Evolutionary conservation across 2,797 vertebrate genomes (phyloP).

Genomic region (Cottoperca gobio): DNA sequence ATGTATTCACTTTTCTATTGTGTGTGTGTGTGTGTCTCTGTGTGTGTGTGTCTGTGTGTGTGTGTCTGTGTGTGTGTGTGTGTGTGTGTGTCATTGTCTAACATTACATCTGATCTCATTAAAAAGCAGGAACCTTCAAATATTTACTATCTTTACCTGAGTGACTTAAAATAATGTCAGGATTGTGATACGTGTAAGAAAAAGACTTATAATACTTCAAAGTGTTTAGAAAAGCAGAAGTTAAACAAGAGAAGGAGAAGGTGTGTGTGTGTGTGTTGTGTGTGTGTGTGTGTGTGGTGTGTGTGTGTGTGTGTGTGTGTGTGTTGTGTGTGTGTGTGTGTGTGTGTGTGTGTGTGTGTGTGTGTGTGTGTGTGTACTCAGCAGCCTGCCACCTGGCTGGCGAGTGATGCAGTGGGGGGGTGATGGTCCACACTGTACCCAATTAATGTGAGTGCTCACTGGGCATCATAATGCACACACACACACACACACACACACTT

Average conservation of each 20-base stretch:
- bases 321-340: conserved; percentile 8
- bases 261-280: conserved; percentile 15
- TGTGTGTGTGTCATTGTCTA: no score
- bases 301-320: neutral
- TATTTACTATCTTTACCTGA: neutral
- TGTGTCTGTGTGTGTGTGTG: no score
- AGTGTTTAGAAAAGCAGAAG: neutral
- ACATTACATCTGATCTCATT: no score
- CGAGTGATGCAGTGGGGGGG: conserved; percentile 43
- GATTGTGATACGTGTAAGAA: neutral
- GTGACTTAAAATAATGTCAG: neutral
- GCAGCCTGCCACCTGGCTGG: conserved; percentile 37
- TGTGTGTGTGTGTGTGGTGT: conserved; percentile 18
- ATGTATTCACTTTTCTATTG: no score
- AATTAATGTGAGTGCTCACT: conserved; percentile 74
- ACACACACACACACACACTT: neutral
- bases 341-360: conserved; percentile 16
- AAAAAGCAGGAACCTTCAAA: neutral
- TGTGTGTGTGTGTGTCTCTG: no score
- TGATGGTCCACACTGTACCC: conserved; percentile 41
- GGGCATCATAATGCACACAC: conserved; percentile 6
- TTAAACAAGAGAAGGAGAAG: neutral
- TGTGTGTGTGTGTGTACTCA: conserved; percentile 24
- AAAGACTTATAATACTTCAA: neutral
- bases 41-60: no score